Conservation (phyloP, 2,797 vertebrate genomes). For the Acropternis orthonyx region DNA sequence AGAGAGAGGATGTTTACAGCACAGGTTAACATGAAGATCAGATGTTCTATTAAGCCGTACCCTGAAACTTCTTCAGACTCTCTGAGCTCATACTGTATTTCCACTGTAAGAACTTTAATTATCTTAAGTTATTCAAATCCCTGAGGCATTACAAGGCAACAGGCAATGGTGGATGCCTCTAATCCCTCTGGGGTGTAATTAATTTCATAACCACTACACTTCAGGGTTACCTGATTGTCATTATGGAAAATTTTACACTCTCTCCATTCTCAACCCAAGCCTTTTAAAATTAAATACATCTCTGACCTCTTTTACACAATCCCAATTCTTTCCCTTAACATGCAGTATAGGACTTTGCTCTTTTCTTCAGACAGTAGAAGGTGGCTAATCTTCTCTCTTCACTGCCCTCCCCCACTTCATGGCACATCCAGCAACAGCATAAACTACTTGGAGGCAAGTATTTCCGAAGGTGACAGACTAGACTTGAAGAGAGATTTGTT, state of each 20-base stretch:
- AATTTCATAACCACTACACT: conserved; percentile 56
- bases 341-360: background rate
- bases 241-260: conserved; percentile 38
- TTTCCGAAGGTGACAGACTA: background rate
- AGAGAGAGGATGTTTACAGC: background rate
- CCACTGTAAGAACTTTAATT: conserved; percentile 48
- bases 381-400: background rate
- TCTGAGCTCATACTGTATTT: background rate
- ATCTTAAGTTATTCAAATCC: conserved; percentile 58
- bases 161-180: background rate
- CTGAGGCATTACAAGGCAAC: conserved; percentile 7
- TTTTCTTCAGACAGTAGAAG: conserved; percentile 44
- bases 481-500: conserved; percentile 15
- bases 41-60: background rate
- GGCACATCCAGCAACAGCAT: background rate
- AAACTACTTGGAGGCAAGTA: background rate
- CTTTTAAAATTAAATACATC: conserved; percentile 55
- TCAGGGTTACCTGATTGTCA: conserved; percentile 44
- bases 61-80: background rate
- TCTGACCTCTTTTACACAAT: conserved; percentile 61
- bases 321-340: conserved; percentile 26
- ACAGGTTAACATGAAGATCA: background rate
- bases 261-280: background rate
- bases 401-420: background rate
- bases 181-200: conserved; percentile 57